A percentile compares a stretch with the other conserved stretches of the same genome.
These are phyloP conservation scores for Cololabis saira DNA, from an alignment of 2,113 vertebrate genomes.

Conservation along the genomic window DNA sequence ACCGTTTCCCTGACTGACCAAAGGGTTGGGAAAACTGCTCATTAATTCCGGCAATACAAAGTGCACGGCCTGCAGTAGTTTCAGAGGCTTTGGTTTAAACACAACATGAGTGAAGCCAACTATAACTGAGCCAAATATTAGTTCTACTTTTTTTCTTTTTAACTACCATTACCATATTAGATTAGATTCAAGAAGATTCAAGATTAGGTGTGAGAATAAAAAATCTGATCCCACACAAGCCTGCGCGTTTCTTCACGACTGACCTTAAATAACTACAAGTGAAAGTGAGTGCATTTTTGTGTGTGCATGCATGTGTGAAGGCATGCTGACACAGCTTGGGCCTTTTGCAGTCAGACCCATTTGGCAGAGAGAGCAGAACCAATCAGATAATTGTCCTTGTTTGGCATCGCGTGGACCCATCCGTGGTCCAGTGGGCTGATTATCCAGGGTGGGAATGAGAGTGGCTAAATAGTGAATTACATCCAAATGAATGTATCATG, in stretches of 20 bases:
- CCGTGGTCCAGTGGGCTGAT: conserved; percentile 72
- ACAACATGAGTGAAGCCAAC: conserved; percentile 62
- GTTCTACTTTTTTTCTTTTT: conserved; percentile 56
- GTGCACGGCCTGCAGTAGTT: conserved; percentile 43
- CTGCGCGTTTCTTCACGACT: conserved; percentile 5
- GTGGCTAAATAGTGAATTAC: conserved; percentile 78
- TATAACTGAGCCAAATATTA: conserved; percentile 42
- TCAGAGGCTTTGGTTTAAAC: conserved; percentile 59
- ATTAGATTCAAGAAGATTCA: too few relatives aligned
- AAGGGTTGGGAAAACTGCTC: conserved; percentile 60
- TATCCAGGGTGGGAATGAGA: conserved; percentile 73
- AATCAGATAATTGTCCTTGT: conserved; percentile 85
- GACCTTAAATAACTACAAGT: conserved; percentile 26
- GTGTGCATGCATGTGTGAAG: conserved; percentile 30
- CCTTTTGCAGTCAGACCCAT: conserved; percentile 72
- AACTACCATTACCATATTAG: conserved; percentile 25
- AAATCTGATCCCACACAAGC: conserved; percentile 21
- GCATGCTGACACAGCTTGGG: conserved; percentile 74
- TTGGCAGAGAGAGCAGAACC: conserved; percentile 76
- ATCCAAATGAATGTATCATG: conserved; percentile 80
- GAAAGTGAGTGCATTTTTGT: conserved; percentile 22
- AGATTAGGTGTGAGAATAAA: conserved; percentile 50
- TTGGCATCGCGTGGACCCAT: conserved; percentile 80
- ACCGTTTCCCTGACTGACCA: conserved; percentile 54
- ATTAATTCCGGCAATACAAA: conserved; percentile 72